Evolutionary conservation across 1,140 invertebrate species (phyloP), one percentile per base, ranked within the genome.

Genomic region (Dinoponera quadriceps): DNA sequence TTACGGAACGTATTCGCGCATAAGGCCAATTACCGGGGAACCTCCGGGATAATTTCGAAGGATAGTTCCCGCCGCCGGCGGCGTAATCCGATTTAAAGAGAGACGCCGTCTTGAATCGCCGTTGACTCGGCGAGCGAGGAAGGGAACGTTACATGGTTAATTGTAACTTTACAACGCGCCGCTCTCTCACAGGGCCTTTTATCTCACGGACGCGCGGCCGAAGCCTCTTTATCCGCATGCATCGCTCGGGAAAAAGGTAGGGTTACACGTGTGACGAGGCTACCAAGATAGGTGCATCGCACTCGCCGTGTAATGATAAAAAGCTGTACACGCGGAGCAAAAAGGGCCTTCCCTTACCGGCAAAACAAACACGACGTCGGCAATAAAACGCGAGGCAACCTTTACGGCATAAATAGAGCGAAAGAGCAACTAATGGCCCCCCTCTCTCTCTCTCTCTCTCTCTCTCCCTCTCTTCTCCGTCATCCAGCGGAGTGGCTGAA

Each of bases 341-440:
- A 80, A 80, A 80, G 75, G 65, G 75, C 75, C 13, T 44, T 71
- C 75, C 51, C 75, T 80, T 80, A 27, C 75, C 51, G 54, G 75
- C 75, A 80, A 80, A 78, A 80, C 75, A 80, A 80, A 80, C 75
- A 80, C 65, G 65, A 80, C 9, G 75, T 69, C 51, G 51, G 65
- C 65, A 71, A 80, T 80, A 71, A 80, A 80, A 80, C 54, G 54
- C 11, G 22, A 80, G 48, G 65, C 75, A 80, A 80, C 75, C 75
- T 80, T 80, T 80, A 48, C 51, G 9, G 51, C 33, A 71, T 71
- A 80, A 80, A 80, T 80, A 80, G 75, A 33, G 75, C 75, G 75
- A 80, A 48, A 71, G 75, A 57, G 65, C 51, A 57, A 29, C 18
- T 80, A 57, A 77, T 22, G 74, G 74, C 44, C n/a, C n/a, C n/a